Evolutionary conservation across 1,140 invertebrate species (phyloP), one percentile per base, ranked within the genome.

Genomic region (Kradibia gibbosae): DNA sequence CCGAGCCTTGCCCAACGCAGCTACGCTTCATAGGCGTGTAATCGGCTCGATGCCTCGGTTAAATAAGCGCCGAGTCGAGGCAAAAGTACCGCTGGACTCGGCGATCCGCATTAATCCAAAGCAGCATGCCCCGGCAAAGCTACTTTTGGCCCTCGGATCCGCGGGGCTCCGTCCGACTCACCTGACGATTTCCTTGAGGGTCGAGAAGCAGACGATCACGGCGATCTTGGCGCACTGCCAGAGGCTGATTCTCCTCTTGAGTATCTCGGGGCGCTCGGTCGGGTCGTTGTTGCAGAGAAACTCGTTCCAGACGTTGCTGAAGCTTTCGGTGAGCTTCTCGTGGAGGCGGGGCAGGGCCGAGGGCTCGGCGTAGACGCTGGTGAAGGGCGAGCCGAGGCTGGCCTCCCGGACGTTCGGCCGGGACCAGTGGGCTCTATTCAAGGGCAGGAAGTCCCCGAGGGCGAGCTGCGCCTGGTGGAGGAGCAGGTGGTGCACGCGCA

Each of bases 241-340:
- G 3, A 94, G 85, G 7, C 92, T 93, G 3, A 93, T 93, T 4
- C 91, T 88, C 15, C 92, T 93, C 85, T 95, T 95, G 0, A 94
- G 85, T 1, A 94, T 91, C 80, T 94, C 92, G 0, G 94, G 94
- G 62, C 94, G 93, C 85, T 96, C 95, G 3, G 94, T 88, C 0
- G 96, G 95, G 88, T 97, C 96, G 83, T 96, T 95, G 83, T 94
- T 94, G 62, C 93, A 94, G 17, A 96, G 93, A 81, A 96, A 95
- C 84, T 96, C 95, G 84, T 96, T 96, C 95, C 95, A 97, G 48
- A 92, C 91, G 78, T 96, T 96, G 25, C 94, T 94, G 31, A 95
- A 90, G 62, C 93, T 93, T 84, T 95, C 93, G 17, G 92, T 92
- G 15, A 96, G 82, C 83, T 94, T 94, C 55, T 94, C 92, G 85